A percentile compares a stretch with the other conserved stretches of the same genome.
These are phyloP conservation scores for Parazoanthus atlanticus DNA, from an alignment of 92 coral and sea anemone species.

Conservation along the genomic window DNA sequence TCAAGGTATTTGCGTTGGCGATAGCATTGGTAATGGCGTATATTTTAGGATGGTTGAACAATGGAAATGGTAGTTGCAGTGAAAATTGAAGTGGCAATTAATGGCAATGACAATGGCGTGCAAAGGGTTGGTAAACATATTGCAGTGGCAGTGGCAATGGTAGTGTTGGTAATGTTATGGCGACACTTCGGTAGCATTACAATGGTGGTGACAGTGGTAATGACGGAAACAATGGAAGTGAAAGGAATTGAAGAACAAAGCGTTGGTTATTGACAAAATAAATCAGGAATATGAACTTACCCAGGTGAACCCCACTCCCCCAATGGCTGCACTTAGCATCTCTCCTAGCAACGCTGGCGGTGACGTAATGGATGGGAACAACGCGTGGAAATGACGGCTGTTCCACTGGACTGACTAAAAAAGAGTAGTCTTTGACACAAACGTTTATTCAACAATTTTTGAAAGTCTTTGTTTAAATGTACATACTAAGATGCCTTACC, in stretches of 20 bases:
- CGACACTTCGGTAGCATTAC: neutral
- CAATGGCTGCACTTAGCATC: conserved; percentile 43
- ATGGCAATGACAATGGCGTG: neutral
- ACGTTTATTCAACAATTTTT: too few relatives aligned
- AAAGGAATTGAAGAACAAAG: too few relatives aligned
- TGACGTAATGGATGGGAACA: conserved; percentile 25
- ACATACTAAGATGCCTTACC: conserved; percentile 51
- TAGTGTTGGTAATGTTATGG: neutral
- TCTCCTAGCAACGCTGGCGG: conserved; percentile 52
- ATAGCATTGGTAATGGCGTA: neutral
- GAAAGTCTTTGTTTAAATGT: neutral
- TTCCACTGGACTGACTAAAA: conserved; percentile 42
- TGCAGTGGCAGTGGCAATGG: neutral
- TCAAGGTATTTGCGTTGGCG: neutral
- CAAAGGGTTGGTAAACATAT: too few relatives aligned
- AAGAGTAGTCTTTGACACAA: neutral
- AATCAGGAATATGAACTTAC: conserved; percentile 17
- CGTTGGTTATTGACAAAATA: too few relatives aligned
- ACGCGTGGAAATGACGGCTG: conserved; percentile 53
- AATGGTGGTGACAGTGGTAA: neutral
- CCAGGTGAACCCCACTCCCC: conserved; percentile 52
- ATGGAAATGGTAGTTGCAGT: neutral
- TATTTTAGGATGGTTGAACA: neutral
- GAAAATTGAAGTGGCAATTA: neutral
- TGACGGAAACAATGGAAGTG: too few relatives aligned